Conservation (phyloP, 2,797 vertebrate genomes). For the Acridotheres tristis region DNA sequence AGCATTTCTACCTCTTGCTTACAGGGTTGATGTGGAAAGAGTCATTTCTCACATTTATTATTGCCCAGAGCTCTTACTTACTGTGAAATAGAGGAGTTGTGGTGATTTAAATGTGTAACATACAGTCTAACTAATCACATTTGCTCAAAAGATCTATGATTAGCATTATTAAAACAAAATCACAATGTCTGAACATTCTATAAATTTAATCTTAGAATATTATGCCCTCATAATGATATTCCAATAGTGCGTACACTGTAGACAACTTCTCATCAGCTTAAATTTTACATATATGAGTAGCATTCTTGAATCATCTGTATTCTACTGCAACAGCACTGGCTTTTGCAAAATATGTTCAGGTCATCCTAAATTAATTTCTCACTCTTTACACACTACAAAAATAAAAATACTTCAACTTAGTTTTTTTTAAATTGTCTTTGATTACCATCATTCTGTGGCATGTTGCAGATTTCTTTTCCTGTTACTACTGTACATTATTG, state of each 20-base stretch:
- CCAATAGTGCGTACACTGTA: neutral
- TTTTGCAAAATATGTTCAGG: conserved; percentile 29
- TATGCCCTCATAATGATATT: neutral
- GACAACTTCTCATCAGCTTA: conserved; percentile 6
- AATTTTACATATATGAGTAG: neutral
- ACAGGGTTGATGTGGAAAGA: conserved; percentile 57
- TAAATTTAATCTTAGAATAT: conserved; percentile 32
- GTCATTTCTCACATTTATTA: conserved; percentile 73
- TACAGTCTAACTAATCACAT: conserved; percentile 57
- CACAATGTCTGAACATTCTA: neutral
- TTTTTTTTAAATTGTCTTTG: neutral
- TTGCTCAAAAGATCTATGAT: conserved; percentile 55
- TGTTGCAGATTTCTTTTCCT: neutral
- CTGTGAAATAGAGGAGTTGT: conserved; percentile 36
- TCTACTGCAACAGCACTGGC: neutral
- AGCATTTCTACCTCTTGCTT: conserved; percentile 62
- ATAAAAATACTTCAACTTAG: neutral
- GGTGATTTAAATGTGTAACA: conserved; percentile 63
- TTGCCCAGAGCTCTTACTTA: conserved; percentile 66
- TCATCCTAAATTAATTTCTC: conserved; percentile 32
- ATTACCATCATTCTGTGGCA: neutral
- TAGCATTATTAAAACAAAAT: conserved; percentile 56
- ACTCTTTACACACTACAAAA: conserved; percentile 4
- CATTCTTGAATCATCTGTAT: neutral
- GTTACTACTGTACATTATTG: neutral